Evolutionary conservation across 2,888 invertebrate genomes (phyloP).

Genomic region (Zelleria hepariella): DNA sequence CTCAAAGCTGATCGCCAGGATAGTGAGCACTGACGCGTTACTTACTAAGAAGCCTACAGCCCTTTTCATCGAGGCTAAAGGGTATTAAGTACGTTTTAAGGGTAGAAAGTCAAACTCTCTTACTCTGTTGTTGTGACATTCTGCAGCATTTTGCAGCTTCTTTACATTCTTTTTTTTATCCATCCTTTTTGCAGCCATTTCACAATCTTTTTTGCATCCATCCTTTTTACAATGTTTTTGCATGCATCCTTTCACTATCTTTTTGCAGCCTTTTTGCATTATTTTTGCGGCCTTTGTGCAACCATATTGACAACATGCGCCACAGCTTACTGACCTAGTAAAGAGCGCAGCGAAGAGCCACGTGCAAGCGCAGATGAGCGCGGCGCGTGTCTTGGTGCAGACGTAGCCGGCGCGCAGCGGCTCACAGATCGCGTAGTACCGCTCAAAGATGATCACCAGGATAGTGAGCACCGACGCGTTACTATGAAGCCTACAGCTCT

Average conservation of each 20-base stretch:
- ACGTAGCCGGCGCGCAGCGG: slow-evolving; percentile 91
- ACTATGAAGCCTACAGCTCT: no score
- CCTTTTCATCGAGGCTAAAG: no score
- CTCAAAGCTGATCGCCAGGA: slow-evolving; percentile 91
- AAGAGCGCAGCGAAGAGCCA: slow-evolving; percentile 89
- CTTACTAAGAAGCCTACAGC: no score
- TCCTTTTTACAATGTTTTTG: no score
- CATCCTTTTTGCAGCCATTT: no score
- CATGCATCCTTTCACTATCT: not conserved
- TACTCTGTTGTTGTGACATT: not conserved
- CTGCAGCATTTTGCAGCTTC: no score
- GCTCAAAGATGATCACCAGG: slow-evolving; percentile 92
- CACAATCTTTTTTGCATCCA: no score
- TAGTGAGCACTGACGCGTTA: no score
- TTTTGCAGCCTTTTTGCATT: not conserved
- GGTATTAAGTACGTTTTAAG: not conserved
- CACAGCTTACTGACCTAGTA: slow-evolving; percentile 78
- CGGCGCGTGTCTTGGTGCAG: slow-evolving; percentile 88
- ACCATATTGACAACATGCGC: no score
- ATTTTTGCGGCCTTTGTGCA: no score
- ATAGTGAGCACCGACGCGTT: slow-evolving; percentile 95
- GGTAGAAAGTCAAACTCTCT: not conserved
- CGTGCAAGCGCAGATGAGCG: slow-evolving; percentile 84
- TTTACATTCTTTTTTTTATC: no score
- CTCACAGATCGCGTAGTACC: slow-evolving; percentile 91